Evolutionary conservation across 2,113 vertebrate genomes (phyloP).

Genomic region (Prolemur simus): DNA sequence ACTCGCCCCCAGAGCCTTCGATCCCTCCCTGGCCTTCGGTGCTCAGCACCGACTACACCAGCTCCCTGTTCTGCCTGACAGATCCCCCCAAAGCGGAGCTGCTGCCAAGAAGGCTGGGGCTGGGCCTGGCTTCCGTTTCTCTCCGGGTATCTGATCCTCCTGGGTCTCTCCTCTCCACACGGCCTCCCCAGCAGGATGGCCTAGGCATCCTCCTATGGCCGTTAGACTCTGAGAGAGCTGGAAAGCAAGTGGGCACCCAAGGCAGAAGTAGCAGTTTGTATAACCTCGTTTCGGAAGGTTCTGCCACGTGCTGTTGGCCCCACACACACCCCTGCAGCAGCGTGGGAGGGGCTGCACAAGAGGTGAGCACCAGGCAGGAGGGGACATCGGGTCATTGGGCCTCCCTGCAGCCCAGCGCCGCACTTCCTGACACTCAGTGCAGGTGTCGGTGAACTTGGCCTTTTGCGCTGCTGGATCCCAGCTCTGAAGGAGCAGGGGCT

Average conservation of each 20-base stretch:
- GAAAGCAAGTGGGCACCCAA: no score
- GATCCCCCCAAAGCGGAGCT: neutral
- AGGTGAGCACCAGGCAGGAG: no score
- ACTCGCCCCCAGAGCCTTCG: neutral
- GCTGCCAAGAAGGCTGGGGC: neutral
- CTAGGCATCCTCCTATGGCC: neutral
- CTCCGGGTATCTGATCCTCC: neutral
- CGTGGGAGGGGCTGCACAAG: fast-evolving
- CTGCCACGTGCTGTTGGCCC: neutral
- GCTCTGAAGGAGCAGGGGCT: neutral
- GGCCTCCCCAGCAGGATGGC: neutral
- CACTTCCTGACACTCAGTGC: fast-evolving
- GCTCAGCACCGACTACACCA: fast-evolving
- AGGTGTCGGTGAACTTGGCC: fast-evolving
- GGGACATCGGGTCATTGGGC: no score
- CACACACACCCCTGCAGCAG: no score
- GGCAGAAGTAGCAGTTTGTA: fast-evolving
- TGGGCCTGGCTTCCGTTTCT: neutral
- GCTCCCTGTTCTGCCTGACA: neutral
- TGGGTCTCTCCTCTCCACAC: fast-evolving
- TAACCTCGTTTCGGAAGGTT: neutral
- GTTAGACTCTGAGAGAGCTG: neutral
- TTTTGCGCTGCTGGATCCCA: fast-evolving
- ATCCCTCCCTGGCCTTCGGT: neutral
- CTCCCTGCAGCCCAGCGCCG: neutral